A percentile compares a stretch with the other conserved stretches of the same genome.
phyloP scores from a whole-genome alignment of 2,113 vertebrate species.

The Archocentrus centrarchus region DNA sequence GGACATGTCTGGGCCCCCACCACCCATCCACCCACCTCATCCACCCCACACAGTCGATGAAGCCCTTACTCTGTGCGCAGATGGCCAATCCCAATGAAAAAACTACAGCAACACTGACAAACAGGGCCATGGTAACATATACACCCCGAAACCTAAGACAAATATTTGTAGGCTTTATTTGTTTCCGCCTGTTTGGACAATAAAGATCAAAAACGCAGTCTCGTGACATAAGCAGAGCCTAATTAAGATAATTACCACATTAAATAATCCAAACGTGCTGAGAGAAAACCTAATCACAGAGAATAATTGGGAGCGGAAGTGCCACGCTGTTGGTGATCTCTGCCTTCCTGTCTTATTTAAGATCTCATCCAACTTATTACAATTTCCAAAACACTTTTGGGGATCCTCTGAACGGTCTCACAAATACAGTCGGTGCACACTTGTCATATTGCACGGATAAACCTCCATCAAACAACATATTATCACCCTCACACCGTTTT shows the following conservation, averaged over 20 bases:
- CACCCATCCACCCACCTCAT: neutral
- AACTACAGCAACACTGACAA: constrained; percentile 57
- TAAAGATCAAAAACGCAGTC: constrained; percentile 21
- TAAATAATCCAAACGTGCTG: constrained; percentile 3
- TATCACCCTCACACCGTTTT: neutral
- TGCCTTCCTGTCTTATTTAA: neutral
- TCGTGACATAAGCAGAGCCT: constrained; percentile 30
- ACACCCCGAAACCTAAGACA: constrained; percentile 38
- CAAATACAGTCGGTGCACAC: constrained; percentile 8
- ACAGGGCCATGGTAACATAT: constrained; percentile 57
- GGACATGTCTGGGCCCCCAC: constrained; percentile 65
- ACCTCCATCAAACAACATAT: neutral
- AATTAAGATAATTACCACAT: constrained; percentile 30
- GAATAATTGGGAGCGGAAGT: neutral
- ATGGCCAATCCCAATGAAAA: constrained; percentile 86
- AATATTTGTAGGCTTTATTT: constrained; percentile 52
- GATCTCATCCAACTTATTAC: neutral
- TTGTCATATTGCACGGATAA: neutral
- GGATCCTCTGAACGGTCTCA: neutral
- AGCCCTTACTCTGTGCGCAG: constrained; percentile 86
- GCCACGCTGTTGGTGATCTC: neutral
- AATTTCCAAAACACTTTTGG: neutral
- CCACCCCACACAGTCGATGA: constrained; percentile 63
- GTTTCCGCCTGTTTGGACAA: constrained; percentile 38
- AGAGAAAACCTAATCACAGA: neutral